Percentiles rank a stretch among this genome's conserved stretches.
Evolutionary conservation across 2,888 invertebrate genomes (phyloP).

Genomic region (Oxyteleia sp.): DNA sequence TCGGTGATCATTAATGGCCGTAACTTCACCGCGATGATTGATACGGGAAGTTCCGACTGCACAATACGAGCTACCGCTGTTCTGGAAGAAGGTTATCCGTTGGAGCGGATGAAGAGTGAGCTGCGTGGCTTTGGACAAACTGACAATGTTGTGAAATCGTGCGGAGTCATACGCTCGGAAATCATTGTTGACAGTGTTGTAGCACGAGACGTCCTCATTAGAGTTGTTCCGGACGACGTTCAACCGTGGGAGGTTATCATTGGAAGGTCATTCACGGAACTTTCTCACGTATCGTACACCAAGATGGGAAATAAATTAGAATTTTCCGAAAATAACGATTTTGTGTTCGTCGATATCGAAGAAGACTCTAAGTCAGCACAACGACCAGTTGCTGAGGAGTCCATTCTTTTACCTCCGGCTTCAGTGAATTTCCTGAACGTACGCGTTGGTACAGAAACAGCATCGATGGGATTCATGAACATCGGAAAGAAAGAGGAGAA

Average conservation of each 20-base stretch:
- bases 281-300: not conserved
- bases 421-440: constrained; percentile 21
- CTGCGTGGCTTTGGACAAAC: constrained; percentile 1
- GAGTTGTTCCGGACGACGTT: too few relatives aligned
- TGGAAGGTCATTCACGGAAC: not conserved
- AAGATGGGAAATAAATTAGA: not conserved
- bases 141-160: not conserved
- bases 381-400: not conserved
- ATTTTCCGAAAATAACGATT: too few relatives aligned
- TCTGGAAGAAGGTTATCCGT: not conserved
- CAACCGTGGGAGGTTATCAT: constrained; percentile 11
- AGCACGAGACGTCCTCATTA: too few relatives aligned
- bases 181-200: too few relatives aligned
- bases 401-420: not conserved
- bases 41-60: constrained; percentile 69
- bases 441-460: not conserved
- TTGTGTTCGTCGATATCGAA: too few relatives aligned
- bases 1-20: not conserved
- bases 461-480: not conserved
- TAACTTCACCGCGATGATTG: constrained; percentile 50
- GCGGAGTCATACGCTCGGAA: not conserved
- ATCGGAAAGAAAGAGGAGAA: not conserved
- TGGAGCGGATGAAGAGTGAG: not conserved
- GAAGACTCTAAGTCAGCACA: too few relatives aligned
- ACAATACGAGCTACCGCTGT: constrained; percentile 43